Evolutionary conservation across 2,113 vertebrate species (phyloP).

Genomic region (Chamaetylas fuelleborni): DNA sequence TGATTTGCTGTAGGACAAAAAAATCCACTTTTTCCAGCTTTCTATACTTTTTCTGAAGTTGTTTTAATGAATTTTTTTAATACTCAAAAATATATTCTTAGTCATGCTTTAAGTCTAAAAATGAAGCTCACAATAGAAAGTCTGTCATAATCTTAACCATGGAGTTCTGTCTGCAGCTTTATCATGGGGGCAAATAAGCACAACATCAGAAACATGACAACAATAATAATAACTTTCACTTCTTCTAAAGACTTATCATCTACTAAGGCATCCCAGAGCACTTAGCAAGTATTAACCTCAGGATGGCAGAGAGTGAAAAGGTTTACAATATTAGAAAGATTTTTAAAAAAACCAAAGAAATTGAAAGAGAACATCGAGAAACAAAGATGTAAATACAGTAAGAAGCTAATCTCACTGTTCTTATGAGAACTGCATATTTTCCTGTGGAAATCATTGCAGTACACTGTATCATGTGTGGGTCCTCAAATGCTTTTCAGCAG

Average conservation of each 20-base stretch:
- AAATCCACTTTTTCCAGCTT: background rate
- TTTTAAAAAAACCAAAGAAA: background rate
- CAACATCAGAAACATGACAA: background rate
- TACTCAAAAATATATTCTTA: background rate
- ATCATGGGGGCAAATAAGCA: constrained; percentile 15
- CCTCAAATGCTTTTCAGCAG: background rate
- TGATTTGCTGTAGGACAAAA: background rate
- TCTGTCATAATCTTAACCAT: constrained; percentile 7
- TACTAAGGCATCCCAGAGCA: background rate
- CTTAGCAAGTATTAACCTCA: background rate
- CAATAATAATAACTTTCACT: background rate
- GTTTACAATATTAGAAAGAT: constrained; percentile 2
- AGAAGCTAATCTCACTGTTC: background rate
- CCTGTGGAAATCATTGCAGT: background rate
- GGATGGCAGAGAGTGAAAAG: background rate
- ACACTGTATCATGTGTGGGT: too few species aligned
- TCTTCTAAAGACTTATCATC: background rate
- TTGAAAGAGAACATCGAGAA: background rate
- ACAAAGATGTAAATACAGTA: background rate
- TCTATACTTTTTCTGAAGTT: background rate
- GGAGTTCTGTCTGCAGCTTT: background rate
- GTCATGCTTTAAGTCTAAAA: constrained; percentile 5
- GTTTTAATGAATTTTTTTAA: background rate
- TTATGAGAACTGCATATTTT: background rate
- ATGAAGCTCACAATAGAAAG: background rate